Conservation (phyloP, 2,797 vertebrate species). For the Micrastur ruficollis region DNA sequence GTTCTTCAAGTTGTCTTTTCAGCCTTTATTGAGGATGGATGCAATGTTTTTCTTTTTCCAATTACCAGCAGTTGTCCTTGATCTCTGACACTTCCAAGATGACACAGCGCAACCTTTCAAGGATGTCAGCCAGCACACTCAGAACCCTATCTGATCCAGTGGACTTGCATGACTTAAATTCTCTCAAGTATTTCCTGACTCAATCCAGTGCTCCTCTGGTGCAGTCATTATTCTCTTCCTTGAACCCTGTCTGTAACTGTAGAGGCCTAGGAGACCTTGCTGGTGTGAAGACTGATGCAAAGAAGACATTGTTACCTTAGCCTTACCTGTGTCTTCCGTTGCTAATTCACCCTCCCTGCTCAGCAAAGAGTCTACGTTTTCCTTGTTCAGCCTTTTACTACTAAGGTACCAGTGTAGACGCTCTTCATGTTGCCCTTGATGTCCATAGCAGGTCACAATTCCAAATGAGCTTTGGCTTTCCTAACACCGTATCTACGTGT, state of each 20-base stretch:
- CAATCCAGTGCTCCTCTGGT: neutral
- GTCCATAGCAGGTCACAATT: neutral
- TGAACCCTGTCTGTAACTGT: neutral
- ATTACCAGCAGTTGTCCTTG: neutral
- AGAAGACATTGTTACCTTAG: neutral
- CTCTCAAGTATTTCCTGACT: neutral
- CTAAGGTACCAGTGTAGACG: neutral
- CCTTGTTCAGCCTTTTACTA: neutral
- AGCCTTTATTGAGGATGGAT: neutral
- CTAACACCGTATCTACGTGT: neutral
- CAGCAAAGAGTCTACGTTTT: neutral
- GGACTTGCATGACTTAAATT: neutral
- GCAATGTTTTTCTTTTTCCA: neutral
- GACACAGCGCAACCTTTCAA: neutral
- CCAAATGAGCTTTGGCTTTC: neutral
- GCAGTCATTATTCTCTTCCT: neutral
- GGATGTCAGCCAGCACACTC: neutral
- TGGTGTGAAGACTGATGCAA: neutral
- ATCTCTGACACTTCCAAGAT: neutral
- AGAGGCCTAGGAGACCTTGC: neutral
- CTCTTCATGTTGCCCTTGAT: neutral
- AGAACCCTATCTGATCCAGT: neutral
- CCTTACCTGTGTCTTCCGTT: neutral
- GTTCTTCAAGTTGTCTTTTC: neutral
- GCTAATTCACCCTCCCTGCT: neutral